Evolutionary conservation across 2,797 vertebrate species (phyloP), one percentile per base, ranked within the genome.

Genomic region (Paratrypauchen microcephalus): DNA sequence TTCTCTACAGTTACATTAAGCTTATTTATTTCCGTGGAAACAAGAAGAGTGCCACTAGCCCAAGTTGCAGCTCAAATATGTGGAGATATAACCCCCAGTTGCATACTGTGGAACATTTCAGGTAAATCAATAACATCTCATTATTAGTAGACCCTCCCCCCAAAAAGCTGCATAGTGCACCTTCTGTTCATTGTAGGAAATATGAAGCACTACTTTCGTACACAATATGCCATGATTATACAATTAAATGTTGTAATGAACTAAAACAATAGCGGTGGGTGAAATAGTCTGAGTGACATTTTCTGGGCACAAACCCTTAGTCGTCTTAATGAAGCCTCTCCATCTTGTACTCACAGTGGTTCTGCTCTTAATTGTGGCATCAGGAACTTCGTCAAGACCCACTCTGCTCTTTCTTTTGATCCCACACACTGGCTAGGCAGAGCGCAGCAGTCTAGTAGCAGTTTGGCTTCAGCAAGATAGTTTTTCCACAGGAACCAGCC

Each of bases 301-400:
- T 88, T 87, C 73, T 80, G 66, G 72, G 71, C 64, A 75, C 55
- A 79, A 83, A 77, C 65, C 72, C 76, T 81, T 68, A 63, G 52
- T 73, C 64, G 66, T 65, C 54, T 36, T 55, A 59, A 76, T 86
- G 78, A 79, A 83, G 82, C 80, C 77, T 83, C 80, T 83, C 87
- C 80, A 81, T 83, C 87, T 87, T 84, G 80, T 86, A 85, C 82
- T 76, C 77, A 80, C 84, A 86, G 81, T 11, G 24, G 72, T 84
- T 90, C 90, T 92, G 91, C 84, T 90, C 86, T 81, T 86, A 91
- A 91, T 89, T 92, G 90, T 91, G 87, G 91, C 83, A 54, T 76
- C 71, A 71, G 75, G 75, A 87, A 82, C 82, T 82, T 86, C 75
- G 48, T 82, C 80, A 78, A 89, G 86, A 86, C 71, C 89, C 83